Base-by-base conservation (phyloP, 1,140 invertebrate species). In the Augochlora pura region DNA sequence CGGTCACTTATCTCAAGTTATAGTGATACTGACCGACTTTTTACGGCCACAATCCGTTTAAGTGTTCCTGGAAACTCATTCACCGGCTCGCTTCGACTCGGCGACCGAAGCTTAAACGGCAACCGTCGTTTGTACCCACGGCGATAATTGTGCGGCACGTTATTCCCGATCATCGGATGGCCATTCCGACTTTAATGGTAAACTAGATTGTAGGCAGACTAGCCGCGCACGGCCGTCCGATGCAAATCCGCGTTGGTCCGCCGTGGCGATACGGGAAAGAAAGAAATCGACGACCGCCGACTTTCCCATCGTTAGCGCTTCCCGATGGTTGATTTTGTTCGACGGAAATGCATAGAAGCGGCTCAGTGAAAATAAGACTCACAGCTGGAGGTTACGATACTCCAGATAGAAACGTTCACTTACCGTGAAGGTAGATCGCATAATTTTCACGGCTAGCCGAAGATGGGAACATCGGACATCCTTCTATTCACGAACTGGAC, bases 371-470 rank as follows among this genome's bases (percentile, higher is more conserved):
- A 52, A 52, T 21, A 2, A 52, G 21, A 21, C 16, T 16, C 14
- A 18, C 16, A 18, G 14, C 49, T 46, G 42, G 18, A 52, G 16
- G 21, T 16, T 18, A 12, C 42, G 10, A 21, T 52, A 6, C 49
- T 0, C 49, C 49, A 52, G 16, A 57, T 57, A n/a, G 12, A 21
- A 7, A 1, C 4, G 60, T 27, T 1, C 23, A 49, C 64, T 66
- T 23, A 66, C 64, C 64, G 6, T 66, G 39, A 46, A 66, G n/a
- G 39, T 23, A 66, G 64, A 66, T 66, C 64, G 42, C 64, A 66
- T 66, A n/a, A 14, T 66, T 66, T 46, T 66, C 64, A 14, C 38
- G 64, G 38, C 14, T 66, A 66, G n/a, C 64, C 64, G 23, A 42
- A 42, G 23, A 39, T 46, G 64, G 64, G 39, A 23, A 66, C 39